These are phyloP conservation scores for Epizoanthus ramosus DNA, from an alignment of 92 coral and sea anemone species.

Conservation along the genomic window DNA sequence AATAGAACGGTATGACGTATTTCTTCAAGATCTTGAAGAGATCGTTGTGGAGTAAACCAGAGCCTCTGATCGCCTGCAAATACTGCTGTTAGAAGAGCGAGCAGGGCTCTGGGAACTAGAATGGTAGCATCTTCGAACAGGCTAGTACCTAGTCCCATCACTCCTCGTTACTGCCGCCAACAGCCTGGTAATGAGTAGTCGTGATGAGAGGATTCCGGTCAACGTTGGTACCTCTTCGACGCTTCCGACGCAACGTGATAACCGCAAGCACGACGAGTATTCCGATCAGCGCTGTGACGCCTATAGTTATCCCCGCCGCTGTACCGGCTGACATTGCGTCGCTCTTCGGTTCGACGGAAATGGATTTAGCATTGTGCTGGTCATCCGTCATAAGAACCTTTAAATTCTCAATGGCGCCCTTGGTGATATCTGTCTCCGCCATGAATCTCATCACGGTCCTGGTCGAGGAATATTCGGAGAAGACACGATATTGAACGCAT, in stretches of 20 bases:
- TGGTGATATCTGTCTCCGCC: constrained; percentile 30
- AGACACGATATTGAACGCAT: background rate
- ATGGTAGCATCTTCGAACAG: no score
- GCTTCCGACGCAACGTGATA: constrained; percentile 60
- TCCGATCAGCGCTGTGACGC: constrained; percentile 66
- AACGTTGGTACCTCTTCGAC: background rate
- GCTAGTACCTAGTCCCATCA: background rate
- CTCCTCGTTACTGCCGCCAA: background rate
- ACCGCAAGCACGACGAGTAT: constrained; percentile 57
- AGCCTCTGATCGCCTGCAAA: no score
- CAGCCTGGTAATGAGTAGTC: constrained; percentile 34
- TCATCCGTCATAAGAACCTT: background rate
- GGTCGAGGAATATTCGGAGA: background rate
- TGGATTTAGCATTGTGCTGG: constrained; percentile 11
- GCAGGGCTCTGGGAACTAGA: no score
- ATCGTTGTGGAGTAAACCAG: no score
- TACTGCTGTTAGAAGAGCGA: no score
- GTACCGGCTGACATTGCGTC: constrained; percentile 63
- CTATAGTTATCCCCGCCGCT: constrained; percentile 70
- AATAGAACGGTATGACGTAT: no score
- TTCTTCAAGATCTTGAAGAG: no score
- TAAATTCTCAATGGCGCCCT: constrained; percentile 31
- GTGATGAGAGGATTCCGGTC: constrained; percentile 7
- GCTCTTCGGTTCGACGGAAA: constrained; percentile 37
- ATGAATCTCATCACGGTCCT: constrained; percentile 24